Evolutionary conservation across 1,140 invertebrate species (phyloP), one percentile per base, ranked within the genome.

Genomic region (Eciton burchellii): DNA sequence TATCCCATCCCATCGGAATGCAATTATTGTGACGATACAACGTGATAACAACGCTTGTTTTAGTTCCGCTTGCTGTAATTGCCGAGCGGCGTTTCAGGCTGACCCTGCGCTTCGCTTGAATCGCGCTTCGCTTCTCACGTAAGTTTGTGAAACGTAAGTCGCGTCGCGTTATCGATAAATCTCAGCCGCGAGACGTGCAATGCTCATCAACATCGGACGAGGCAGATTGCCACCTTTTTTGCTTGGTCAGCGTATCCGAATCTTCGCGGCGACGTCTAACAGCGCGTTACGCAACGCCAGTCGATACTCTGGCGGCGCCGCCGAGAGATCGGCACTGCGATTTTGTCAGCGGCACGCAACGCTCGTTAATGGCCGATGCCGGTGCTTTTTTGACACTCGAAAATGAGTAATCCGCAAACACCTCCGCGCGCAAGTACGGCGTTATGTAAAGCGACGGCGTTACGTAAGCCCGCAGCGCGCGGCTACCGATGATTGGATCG

Each of bases 311-410:
- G 19, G 29, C 59, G 71, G 21, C 54, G 35, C 47, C 62, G 74
- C 16, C 14, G 6, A 68, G 35, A 56, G 68, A 79, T 79, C 49
- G 35, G 14, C 35, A n/a, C 1, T 14, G 74, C 63, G 68, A 70
- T 79, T 79, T 79, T 70, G 35, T 43, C 49, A 45, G 74, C 26
- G n/a, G 35, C 74, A 56, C 62, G 74, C 47, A 77, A 77, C 35
- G 63, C 63, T 79, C 63, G 74, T 79, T 79, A 79, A 41, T 56
- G 43, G 11, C 16, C 63, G 49, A 45, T 12, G 35, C 47, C 45
- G 3, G 14, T 62, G 16, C 24, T 79, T 79, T n/a, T 79, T 79
- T 68, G 74, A 79, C 74, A 79, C 68, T 79, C 70, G 45, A 29
- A 68, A 56, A 70, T 79, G 74, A 79, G 56, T 79, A 70, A 79